Evolutionary conservation across 2,888 invertebrate genomes (phyloP).

Genomic region (Hecatera dysodea): DNA sequence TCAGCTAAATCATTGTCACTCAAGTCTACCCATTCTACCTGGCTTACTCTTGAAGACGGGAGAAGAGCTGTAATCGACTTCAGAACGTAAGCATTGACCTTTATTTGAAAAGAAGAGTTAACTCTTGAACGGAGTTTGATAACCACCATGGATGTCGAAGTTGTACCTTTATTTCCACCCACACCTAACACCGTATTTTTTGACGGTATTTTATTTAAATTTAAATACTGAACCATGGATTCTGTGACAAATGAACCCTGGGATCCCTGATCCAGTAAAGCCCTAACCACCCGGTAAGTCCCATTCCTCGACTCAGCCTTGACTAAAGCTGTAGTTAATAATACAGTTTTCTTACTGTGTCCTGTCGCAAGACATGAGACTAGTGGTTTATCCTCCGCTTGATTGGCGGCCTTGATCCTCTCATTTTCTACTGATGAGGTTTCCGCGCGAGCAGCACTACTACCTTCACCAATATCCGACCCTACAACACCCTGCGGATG

Average conservation of each 20-base stretch:
- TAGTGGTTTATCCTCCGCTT: background rate
- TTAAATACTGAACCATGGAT: no score
- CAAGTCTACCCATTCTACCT: background rate
- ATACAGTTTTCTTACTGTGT: slow-evolving; percentile 16
- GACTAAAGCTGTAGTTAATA: slow-evolving; percentile 37
- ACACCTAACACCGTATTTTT: background rate
- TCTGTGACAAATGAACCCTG: no score
- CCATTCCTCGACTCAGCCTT: no score
- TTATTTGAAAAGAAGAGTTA: no score
- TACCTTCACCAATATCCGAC: no score
- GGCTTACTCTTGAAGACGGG: background rate
- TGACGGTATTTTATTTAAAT: background rate
- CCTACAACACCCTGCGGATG: no score
- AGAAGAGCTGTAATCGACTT: background rate
- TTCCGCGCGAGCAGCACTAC: background rate
- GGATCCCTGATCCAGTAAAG: no score
- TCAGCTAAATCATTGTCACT: background rate
- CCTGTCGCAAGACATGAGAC: slow-evolving; percentile 15
- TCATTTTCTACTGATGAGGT: background rate
- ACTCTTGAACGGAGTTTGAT: no score
- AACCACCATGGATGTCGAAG: no score
- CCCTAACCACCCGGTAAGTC: no score
- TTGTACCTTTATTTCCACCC: background rate
- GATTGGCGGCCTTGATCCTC: background rate
- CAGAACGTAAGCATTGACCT: background rate